Conservation (phyloP, 2,888 invertebrate species). For the Axea sp. region DNA sequence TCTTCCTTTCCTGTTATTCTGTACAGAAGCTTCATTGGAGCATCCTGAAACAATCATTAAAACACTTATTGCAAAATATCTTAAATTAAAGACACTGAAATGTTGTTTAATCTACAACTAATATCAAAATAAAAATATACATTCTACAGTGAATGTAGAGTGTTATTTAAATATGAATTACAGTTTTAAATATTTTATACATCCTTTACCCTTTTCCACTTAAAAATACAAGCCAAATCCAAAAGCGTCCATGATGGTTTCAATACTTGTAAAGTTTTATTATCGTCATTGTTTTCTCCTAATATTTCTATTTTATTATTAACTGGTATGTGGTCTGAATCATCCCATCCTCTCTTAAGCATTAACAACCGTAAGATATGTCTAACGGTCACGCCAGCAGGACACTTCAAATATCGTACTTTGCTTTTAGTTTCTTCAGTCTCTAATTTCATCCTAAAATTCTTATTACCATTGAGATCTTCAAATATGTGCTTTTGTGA, state of each 20-base stretch:
- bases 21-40: conserved; percentile 73
- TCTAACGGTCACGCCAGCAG: conserved; percentile 92
- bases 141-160: no score
- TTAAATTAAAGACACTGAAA: no score
- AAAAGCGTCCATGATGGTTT: conserved; percentile 84
- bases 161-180: no score
- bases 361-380: conserved; percentile 93
- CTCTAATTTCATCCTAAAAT: conserved; percentile 68
- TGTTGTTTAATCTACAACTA: no score
- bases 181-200: no score
- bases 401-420: conserved; percentile 91
- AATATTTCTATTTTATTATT: conserved; percentile 71
- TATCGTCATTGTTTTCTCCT: conserved; percentile 64
- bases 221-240: conserved; percentile 96
- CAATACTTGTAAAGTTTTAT: conserved; percentile 60
- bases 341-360: conserved; percentile 75
- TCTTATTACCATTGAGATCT: conserved; percentile 31
- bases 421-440: conserved; percentile 69
- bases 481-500: conserved; percentile 15
- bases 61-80: no score
- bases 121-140: no score
- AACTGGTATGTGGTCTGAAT: conserved; percentile 62
- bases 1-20: conserved; percentile 68
- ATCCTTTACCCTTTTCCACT: conserved; percentile 94
- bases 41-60: conserved; percentile 73